Percentiles rank a stretch among this genome's conserved stretches.
Conservation (phyloP, 2,113 vertebrate species). For the Tretioscincus oriximinensis region DNA sequence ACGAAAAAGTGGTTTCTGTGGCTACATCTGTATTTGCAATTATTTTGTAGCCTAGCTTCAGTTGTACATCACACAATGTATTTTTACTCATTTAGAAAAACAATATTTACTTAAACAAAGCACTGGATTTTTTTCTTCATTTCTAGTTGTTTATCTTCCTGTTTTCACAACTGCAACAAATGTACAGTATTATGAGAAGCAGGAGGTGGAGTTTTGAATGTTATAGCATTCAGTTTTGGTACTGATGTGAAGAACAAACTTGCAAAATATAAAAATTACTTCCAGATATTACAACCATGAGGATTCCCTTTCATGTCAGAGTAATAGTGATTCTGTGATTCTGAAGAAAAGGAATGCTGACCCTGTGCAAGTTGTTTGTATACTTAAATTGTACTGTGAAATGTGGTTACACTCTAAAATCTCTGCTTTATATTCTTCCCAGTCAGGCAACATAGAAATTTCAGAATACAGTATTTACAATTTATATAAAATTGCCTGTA, state of each 20-base stretch:
- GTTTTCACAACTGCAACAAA: constrained; percentile 60
- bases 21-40: constrained; percentile 38
- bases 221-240: constrained; percentile 23
- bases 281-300: constrained; percentile 55
- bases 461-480: background rate
- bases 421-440: constrained; percentile 21
- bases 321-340: constrained; percentile 52
- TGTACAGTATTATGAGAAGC: constrained; percentile 34
- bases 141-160: constrained; percentile 2
- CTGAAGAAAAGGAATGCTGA: constrained; percentile 29
- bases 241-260: constrained; percentile 13
- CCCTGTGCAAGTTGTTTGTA: constrained; percentile 14
- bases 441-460: background rate
- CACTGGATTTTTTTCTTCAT: background rate
- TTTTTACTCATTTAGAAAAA: background rate
- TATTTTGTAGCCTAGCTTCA: constrained; percentile 46
- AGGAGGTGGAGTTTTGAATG: constrained; percentile 15
- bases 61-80: constrained; percentile 2
- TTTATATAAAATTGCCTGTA: background rate
- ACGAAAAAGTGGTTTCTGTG: constrained; percentile 17
- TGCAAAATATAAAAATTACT: constrained; percentile 49
- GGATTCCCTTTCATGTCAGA: constrained; percentile 29
- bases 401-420: background rate
- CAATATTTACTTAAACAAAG: constrained; percentile 8
- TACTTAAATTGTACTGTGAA: background rate